These are phyloP conservation scores for Drosophila rubida DNA, from an alignment of 2,888 invertebrate species.

Conservation along the genomic window DNA sequence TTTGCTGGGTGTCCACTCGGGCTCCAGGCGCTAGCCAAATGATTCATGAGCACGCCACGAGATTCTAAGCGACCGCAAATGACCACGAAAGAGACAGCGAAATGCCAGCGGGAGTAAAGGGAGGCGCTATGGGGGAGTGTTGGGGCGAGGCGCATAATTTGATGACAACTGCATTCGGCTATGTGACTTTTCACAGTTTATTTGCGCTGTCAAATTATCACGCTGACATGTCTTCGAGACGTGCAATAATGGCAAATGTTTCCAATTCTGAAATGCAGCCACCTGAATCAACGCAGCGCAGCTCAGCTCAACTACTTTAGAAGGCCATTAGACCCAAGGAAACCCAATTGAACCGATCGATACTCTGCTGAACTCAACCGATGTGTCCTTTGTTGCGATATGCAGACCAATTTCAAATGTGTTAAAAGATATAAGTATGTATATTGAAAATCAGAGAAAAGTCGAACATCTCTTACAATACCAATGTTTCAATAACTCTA, in stretches of 20 bases:
- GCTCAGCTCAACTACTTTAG: conserved; percentile 2
- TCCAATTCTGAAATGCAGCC: conserved; percentile 45
- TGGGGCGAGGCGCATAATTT: conserved; percentile 36
- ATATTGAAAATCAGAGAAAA: no score
- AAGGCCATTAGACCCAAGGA: conserved; percentile 44
- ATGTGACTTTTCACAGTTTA: conserved; percentile 65
- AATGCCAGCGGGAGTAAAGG: background rate
- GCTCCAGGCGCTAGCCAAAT: conserved; percentile 47
- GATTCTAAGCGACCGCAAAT: background rate
- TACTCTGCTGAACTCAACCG: background rate
- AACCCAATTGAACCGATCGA: background rate
- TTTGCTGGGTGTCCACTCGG: conserved; percentile 34
- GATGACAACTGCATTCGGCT: conserved; percentile 51
- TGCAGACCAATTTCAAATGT: no score
- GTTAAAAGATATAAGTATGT: no score
- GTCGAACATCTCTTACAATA: no score
- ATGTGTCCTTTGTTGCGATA: background rate
- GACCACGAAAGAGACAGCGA: background rate
- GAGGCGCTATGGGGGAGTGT: background rate
- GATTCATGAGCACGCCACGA: conserved; percentile 25
- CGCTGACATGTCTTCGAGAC: conserved; percentile 72
- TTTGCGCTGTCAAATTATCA: conserved; percentile 61
- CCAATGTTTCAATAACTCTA: no score
- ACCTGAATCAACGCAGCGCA: conserved; percentile 6
- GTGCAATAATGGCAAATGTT: conserved; percentile 64